These are phyloP conservation scores for Solenopsis invicta DNA, from an alignment of 1,140 invertebrate genomes.

Conservation along the genomic window DNA sequence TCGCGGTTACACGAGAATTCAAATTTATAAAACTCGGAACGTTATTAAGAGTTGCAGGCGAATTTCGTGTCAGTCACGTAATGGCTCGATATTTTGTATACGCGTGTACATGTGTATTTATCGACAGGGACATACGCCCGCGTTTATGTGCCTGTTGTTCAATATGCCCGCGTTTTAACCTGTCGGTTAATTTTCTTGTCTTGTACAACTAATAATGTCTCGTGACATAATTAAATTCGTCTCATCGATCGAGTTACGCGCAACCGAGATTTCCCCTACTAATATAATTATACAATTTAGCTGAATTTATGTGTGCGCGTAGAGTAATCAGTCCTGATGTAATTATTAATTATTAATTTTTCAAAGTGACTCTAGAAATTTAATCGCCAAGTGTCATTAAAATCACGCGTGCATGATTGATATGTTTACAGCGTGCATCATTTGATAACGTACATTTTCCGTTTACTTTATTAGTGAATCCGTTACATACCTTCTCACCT, in stretches of 20 bases:
- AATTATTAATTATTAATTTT: constrained; percentile 29
- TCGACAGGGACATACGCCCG: background rate
- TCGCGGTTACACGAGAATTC: constrained; percentile 43
- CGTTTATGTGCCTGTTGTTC: background rate
- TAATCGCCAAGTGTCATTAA: background rate
- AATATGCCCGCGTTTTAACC: background rate
- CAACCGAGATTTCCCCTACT: background rate
- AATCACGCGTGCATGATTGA: background rate
- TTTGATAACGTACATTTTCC: background rate
- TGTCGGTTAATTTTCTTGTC: constrained; percentile 19
- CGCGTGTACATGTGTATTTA: background rate
- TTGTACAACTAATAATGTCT: constrained; percentile 2
- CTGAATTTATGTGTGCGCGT: background rate
- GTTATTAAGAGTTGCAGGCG: constrained; percentile 35
- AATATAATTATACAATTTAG: constrained; percentile 25
- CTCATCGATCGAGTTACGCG: background rate
- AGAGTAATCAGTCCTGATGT: background rate
- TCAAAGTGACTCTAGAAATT: background rate
- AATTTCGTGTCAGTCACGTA: background rate
- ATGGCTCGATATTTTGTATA: background rate
- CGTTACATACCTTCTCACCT: too few relatives aligned
- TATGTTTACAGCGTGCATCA: background rate
- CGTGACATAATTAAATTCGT: constrained; percentile 39
- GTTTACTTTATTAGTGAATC: background rate
- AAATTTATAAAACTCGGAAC: constrained; percentile 54